phyloP scores from a whole-genome alignment of 2,888 invertebrate genomes.

The Anodontia alba region DNA sequence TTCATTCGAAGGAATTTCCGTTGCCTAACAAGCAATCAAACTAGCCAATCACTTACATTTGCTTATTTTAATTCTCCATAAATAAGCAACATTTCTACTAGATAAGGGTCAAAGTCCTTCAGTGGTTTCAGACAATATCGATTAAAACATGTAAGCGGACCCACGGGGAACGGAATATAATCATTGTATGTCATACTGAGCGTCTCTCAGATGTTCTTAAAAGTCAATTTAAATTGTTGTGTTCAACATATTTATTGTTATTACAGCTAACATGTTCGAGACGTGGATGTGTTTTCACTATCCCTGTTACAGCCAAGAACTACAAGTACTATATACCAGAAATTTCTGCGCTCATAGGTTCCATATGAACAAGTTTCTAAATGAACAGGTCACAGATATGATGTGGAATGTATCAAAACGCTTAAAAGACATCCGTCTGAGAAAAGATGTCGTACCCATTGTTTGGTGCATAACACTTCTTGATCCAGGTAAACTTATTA shows the following conservation, averaged over 20 bases:
- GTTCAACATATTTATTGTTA: not conserved
- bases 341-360: not conserved
- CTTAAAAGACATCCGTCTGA: not conserved
- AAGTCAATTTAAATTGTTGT: too few species aligned
- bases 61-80: too few species aligned
- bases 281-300: not conserved
- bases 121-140: too few species aligned
- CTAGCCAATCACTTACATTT: too few species aligned
- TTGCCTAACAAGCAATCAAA: too few species aligned
- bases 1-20: too few species aligned
- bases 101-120: too few species aligned
- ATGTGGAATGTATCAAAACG: not conserved
- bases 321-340: not conserved
- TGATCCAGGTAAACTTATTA: not conserved
- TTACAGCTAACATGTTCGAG: not conserved
- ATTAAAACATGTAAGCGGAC: too few species aligned
- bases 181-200: too few species aligned
- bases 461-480: not conserved
- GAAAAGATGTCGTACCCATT: not conserved
- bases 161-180: too few species aligned
- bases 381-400: not conserved
- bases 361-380: not conserved
- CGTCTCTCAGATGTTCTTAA: too few species aligned
- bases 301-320: not conserved
- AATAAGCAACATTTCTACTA: too few species aligned